Evolutionary conservation across 2,888 invertebrate species (phyloP).

Genomic region (Caenorhabditis japonica): DNA sequence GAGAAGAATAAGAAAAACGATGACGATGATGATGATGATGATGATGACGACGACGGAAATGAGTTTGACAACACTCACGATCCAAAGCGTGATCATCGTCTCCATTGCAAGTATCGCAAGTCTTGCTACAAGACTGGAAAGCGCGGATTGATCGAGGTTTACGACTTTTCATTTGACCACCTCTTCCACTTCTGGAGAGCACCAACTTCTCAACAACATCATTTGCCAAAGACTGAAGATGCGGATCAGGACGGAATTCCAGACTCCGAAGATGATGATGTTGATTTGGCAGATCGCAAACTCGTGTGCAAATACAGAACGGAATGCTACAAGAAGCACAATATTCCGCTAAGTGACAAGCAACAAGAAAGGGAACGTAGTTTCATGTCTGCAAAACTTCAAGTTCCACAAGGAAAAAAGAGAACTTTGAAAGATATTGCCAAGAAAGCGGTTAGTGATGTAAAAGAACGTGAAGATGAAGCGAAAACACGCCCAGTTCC

Average conservation of each 20-base stretch:
- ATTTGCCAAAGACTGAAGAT: conserved; percentile 37
- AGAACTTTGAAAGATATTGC: conserved; percentile 65
- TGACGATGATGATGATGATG: conserved; percentile 41
- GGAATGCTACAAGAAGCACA: conserved; percentile 59
- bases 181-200: conserved; percentile 52
- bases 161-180: conserved; percentile 43
- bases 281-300: conserved; percentile 51
- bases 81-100: conserved; percentile 51
- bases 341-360: conserved; percentile 53
- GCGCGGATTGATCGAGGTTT: conserved; percentile 49
- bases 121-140: conserved; percentile 66
- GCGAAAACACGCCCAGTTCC: conserved; percentile 51
- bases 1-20: conserved; percentile 31
- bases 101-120: conserved; percentile 68
- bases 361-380: conserved; percentile 55
- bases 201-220: conserved; percentile 35
- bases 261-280: conserved; percentile 57
- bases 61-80: conserved; percentile 50
- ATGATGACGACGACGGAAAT: conserved; percentile 42
- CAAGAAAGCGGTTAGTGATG: conserved; percentile 58
- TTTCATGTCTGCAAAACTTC: conserved; percentile 40
- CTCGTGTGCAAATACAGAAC: conserved; percentile 65
- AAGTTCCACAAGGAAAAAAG: conserved; percentile 59
- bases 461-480: conserved; percentile 77
- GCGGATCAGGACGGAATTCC: conserved; percentile 54